A percentile compares a stretch with the other conserved stretches of the same genome.
Conservation (phyloP, 1,140 invertebrate species). For the Tetragonula clypearis region DNA sequence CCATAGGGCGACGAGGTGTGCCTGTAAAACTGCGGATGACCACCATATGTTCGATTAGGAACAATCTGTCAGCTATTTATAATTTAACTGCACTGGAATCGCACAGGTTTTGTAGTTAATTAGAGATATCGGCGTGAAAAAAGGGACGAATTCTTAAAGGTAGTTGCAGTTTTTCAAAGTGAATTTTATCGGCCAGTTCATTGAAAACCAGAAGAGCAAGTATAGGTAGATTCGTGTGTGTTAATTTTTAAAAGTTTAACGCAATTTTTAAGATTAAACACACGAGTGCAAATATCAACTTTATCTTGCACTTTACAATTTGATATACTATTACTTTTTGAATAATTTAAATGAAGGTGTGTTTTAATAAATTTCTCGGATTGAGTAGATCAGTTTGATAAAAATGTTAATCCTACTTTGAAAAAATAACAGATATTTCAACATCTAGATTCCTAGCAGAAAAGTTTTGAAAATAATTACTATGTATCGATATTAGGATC, state of each 20-base stretch:
- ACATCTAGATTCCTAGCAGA: too few species aligned
- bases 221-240: not conserved
- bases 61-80: constrained; percentile 51
- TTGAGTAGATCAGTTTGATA: too few species aligned
- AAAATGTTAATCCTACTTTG: too few species aligned
- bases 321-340: not conserved
- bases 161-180: not conserved
- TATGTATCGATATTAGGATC: too few species aligned
- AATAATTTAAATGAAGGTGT: not conserved
- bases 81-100: constrained; percentile 65
- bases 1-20: constrained; percentile 45
- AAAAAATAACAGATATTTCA: too few species aligned
- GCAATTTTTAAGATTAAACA: too few species aligned
- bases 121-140: not conserved
- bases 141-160: not conserved
- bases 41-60: constrained; percentile 72
- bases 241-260: too few species aligned
- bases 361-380: too few species aligned
- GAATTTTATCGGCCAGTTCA: not conserved
- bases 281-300: too few species aligned
- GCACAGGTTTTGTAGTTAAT: constrained; percentile 50
- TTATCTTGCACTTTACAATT: not conserved
- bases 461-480: too few species aligned
- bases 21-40: constrained; percentile 72
- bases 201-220: not conserved